Evolutionary conservation across 1,140 invertebrate species (phyloP).

Genomic region (Papilio machaon): DNA sequence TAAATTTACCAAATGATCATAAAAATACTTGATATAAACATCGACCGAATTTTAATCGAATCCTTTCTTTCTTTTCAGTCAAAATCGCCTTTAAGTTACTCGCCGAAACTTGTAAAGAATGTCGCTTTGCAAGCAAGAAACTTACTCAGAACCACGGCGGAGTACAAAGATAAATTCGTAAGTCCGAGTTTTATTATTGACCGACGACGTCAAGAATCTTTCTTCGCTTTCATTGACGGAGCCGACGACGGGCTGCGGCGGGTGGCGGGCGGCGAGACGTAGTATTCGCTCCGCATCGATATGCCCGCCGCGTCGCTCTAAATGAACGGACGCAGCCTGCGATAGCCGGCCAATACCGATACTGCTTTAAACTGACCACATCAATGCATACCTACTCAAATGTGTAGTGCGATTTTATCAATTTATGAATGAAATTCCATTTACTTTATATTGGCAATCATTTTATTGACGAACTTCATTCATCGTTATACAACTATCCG

Average conservation of each 20-base stretch:
- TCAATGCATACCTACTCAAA: constrained; percentile 62
- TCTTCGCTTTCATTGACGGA: constrained; percentile 73
- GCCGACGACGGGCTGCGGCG: constrained; percentile 29
- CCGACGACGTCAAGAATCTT: constrained; percentile 43
- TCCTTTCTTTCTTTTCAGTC: constrained; percentile 59
- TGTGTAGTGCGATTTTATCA: constrained; percentile 68
- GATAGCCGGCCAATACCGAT: constrained; percentile 69
- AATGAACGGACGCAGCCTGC: constrained; percentile 78
- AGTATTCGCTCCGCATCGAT: constrained; percentile 73
- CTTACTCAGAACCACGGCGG: constrained; percentile 50
- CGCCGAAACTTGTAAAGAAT: constrained; percentile 54
- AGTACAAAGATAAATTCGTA: constrained; percentile 72
- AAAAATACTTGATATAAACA: constrained; percentile 9
- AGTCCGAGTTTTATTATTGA: constrained; percentile 54
- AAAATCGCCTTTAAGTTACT: constrained; percentile 54
- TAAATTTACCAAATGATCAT: neutral
- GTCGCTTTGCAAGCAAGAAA: constrained; percentile 61
- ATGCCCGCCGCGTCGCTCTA: constrained; percentile 77
- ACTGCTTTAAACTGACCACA: constrained; percentile 67
- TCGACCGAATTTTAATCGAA: constrained; percentile 25
- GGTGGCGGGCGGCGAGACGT: constrained; percentile 57
- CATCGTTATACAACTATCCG: neutral
- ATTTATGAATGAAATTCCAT: constrained; percentile 64
- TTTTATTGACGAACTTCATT: neutral
- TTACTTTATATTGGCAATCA: constrained; percentile 16